These are phyloP conservation scores for Parauchenoglanis ngamensis DNA, from an alignment of 2,797 vertebrate genomes.

Conservation along the genomic window DNA sequence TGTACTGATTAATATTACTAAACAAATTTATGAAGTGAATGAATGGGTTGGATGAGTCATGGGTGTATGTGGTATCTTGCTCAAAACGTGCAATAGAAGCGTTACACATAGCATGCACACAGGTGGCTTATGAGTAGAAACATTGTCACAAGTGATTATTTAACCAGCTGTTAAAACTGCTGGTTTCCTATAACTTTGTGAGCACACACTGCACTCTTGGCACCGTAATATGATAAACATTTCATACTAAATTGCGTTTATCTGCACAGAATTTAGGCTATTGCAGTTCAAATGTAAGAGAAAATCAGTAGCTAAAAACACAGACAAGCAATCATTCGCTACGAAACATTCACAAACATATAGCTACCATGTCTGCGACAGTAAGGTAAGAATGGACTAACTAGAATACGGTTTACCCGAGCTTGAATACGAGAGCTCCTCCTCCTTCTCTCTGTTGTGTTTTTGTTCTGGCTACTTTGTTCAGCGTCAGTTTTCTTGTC, in stretches of 20 bases:
- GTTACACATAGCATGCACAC: background rate
- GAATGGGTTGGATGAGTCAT: background rate
- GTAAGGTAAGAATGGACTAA: background rate
- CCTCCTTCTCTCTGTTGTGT: background rate
- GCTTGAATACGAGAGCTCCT: background rate
- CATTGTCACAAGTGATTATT: background rate
- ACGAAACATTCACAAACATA: background rate
- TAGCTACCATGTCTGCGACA: background rate
- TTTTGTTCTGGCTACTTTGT: background rate
- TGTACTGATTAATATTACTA: background rate
- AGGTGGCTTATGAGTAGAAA: background rate
- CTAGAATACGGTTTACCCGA: conserved; percentile 9
- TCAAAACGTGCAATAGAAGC: background rate
- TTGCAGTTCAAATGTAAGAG: background rate
- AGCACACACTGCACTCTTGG: background rate
- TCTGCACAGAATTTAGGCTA: background rate
- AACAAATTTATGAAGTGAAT: background rate
- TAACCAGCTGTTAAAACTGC: background rate
- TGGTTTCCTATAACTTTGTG: background rate
- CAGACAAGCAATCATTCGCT: background rate
- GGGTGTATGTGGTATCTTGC: background rate
- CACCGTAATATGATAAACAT: background rate
- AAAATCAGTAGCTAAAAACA: background rate
- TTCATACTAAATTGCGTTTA: background rate
- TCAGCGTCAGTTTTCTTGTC: background rate